These are phyloP conservation scores for Caracal caracal DNA, from an alignment of 2,113 vertebrate species.

Conservation along the genomic window DNA sequence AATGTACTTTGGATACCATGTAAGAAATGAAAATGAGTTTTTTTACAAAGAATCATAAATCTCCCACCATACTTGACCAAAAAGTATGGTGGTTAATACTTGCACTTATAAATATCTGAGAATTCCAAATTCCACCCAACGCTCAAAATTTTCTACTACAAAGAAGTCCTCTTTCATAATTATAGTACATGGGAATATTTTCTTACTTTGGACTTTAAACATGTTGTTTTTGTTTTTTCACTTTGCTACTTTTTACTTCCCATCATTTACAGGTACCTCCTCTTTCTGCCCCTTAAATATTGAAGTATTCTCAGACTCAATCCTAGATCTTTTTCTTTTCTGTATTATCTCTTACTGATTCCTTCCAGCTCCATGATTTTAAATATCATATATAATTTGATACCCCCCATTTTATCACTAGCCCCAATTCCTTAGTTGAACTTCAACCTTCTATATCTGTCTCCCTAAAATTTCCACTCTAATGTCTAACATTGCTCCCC, in stretches of 20 bases:
- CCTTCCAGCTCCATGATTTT: not conserved
- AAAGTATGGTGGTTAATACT: not conserved
- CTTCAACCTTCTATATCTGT: not conserved
- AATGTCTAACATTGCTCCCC: not conserved
- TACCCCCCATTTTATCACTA: not conserved
- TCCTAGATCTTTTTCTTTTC: not conserved
- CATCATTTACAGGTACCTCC: not conserved
- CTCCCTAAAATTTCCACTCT: not conserved
- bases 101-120: not conserved
- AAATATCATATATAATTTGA: not conserved
- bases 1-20: not conserved
- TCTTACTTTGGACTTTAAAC: not conserved
- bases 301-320: not conserved
- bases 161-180: not conserved
- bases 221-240: not conserved
- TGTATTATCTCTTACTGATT: not conserved
- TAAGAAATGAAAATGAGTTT: not conserved
- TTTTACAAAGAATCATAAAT: not conserved
- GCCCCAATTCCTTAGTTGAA: not conserved
- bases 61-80: not conserved
- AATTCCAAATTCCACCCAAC: not conserved
- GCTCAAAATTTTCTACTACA: not conserved
- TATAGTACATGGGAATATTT: not conserved
- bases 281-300: not conserved
- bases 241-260: not conserved